These are phyloP conservation scores for Pollenia amentaria DNA, from an alignment of 2,888 invertebrate genomes.

Conservation along the genomic window DNA sequence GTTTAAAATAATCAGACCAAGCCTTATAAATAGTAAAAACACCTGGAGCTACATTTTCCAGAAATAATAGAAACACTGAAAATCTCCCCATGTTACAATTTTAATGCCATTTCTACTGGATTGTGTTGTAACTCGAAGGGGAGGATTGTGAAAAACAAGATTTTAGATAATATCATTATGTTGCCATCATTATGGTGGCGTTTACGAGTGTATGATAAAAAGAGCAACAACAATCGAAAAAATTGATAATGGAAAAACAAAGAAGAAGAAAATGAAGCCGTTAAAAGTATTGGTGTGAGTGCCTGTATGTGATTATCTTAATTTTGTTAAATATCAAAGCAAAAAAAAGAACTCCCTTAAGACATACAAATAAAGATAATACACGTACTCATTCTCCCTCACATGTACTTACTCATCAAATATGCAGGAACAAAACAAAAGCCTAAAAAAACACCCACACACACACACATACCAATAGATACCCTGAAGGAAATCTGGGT, in stretches of 20 bases:
- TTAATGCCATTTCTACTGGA: no score
- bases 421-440: background rate
- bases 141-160: background rate
- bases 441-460: background rate
- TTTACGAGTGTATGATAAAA: constrained; percentile 56
- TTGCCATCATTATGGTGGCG: constrained; percentile 64
- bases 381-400: background rate
- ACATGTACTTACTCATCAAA: constrained; percentile 19
- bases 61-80: no score
- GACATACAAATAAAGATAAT: constrained; percentile 4
- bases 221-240: background rate
- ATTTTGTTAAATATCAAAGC: constrained; percentile 52
- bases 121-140: background rate
- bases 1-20: no score
- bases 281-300: constrained; percentile 14
- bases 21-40: no score
- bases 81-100: no score
- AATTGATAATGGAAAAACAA: constrained; percentile 26
- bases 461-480: background rate
- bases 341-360: background rate
- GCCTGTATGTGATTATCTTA: constrained; percentile 31
- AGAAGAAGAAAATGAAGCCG: constrained; percentile 1
- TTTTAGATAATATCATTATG: constrained; percentile 38
- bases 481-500: no score
- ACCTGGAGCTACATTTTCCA: no score